phyloP scores from a whole-genome alignment of 2,113 vertebrate species.

The Malurus cyaneus region DNA sequence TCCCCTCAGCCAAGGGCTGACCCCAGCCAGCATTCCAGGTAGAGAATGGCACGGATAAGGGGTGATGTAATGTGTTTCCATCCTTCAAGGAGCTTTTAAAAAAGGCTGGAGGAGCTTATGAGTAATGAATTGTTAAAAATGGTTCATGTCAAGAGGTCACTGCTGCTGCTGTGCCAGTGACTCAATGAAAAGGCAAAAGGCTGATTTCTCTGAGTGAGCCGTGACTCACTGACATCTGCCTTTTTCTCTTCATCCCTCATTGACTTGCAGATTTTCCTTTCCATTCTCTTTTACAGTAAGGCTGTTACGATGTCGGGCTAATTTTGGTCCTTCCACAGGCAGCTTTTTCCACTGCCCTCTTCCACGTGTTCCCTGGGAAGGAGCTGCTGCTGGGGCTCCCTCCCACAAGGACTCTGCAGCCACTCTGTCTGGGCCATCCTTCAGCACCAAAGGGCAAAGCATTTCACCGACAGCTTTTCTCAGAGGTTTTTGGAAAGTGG shows the following conservation, averaged over 20 bases:
- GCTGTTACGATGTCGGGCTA: background rate
- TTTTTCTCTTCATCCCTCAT: conserved; percentile 33
- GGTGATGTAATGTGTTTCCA: conserved; percentile 29
- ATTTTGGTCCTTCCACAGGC: background rate
- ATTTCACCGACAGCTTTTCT: background rate
- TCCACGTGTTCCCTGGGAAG: background rate
- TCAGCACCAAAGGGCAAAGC: background rate
- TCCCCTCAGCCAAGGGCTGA: background rate
- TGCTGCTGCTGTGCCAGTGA: conserved; percentile 7
- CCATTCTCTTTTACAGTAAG: conserved; percentile 22
- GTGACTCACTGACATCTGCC: conserved; percentile 41
- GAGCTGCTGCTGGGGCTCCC: background rate
- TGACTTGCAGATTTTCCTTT: conserved; percentile 47
- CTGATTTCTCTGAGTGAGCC: background rate
- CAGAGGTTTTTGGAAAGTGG: background rate
- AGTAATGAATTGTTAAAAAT: conserved; percentile 43
- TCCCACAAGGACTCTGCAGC: background rate
- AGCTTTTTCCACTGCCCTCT: conserved; percentile 31
- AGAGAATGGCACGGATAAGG: background rate
- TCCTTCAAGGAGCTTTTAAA: background rate
- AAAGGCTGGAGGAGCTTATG: background rate
- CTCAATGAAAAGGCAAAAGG: conserved; percentile 27
- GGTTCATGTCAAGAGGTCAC: background rate
- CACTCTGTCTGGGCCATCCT: background rate
- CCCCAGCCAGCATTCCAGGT: background rate